A percentile compares a stretch with the other conserved stretches of the same genome.
These are phyloP conservation scores for Chinchilla lanigera DNA, from an alignment of 2,113 vertebrate species.

Conservation along the genomic window DNA sequence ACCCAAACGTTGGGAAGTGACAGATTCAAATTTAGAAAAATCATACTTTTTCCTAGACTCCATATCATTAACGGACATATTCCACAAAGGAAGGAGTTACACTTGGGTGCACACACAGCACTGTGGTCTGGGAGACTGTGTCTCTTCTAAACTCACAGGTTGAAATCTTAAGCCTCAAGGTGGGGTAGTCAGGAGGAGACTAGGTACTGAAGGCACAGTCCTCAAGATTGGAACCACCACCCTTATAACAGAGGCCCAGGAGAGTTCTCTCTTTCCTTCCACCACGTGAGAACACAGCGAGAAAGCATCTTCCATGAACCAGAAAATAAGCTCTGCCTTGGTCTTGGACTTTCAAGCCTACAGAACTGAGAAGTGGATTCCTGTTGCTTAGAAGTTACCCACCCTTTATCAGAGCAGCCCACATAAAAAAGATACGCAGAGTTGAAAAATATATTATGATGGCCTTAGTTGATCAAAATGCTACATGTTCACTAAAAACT, in stretches of 20 bases:
- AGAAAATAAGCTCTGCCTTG: background rate
- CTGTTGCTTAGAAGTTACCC: background rate
- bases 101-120: too few relatives aligned
- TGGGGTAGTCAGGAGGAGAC: too few relatives aligned
- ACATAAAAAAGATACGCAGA: background rate
- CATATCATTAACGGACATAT: background rate
- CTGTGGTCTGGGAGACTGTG: background rate
- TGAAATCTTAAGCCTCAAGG: background rate
- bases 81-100: background rate
- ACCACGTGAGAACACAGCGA: accelerated
- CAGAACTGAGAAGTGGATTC: background rate
- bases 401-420: background rate
- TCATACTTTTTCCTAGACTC: background rate
- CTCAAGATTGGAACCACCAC: too few relatives aligned
- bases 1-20: background rate
- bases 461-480: background rate
- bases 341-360: too few relatives aligned
- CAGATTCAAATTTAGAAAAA: background rate
- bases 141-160: accelerated
- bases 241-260: background rate
- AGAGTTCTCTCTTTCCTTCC: background rate
- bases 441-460: background rate
- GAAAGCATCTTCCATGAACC: background rate
- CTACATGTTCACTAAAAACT: background rate
- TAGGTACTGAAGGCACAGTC: too few relatives aligned